Base-by-base conservation (phyloP, 2,888 invertebrate genomes). In the Asteroscopus sphinx region DNA sequence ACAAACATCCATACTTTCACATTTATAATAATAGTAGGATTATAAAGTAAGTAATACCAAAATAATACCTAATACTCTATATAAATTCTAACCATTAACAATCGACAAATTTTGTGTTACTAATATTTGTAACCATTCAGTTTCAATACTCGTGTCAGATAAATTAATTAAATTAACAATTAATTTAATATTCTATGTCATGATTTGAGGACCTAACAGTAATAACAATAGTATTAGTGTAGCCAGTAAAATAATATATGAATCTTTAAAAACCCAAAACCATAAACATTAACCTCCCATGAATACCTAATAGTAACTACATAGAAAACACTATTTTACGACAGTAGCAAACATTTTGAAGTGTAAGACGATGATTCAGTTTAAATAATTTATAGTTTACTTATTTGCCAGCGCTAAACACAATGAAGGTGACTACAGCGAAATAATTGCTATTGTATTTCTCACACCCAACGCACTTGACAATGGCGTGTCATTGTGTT, bases 401-500 rank as follows among this genome's bases (percentile, higher is more conserved):
- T 66, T 71, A 60, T 67, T 77, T 68, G 61, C 52, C 36, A 56
- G 13, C 30, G 47, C 46, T 56, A 54, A 63, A 71, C 53, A 79
- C 76, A 76, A 73, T 62, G 72, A 77, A 64, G 69, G 75, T 76
- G 72, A 71, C 60, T 56, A 60, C 59, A 56, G 58, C 57, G 40
- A 81, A 76, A 77, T 80, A 76, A 79, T 76, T 75, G 65, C 73
- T 73, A 78, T 80, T 79, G 82, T 78, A 60, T 66, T 72, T 74
- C 59, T 63, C 72, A 71, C 61, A 73, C 55, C 48, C 63, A 52
- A 44, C 44, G 59, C 57, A 72, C 76, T 77, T 79, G 81, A 82
- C 85, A 88, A 84, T 85, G 82, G 76, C 73, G 73, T 83, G 84
- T 85, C 86, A 87, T 85, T 83, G 82, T 80, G 79, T 68, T n/a